Evolutionary conservation across 2,888 invertebrate genomes (phyloP).

Genomic region (Arrhopalites spinosus): DNA sequence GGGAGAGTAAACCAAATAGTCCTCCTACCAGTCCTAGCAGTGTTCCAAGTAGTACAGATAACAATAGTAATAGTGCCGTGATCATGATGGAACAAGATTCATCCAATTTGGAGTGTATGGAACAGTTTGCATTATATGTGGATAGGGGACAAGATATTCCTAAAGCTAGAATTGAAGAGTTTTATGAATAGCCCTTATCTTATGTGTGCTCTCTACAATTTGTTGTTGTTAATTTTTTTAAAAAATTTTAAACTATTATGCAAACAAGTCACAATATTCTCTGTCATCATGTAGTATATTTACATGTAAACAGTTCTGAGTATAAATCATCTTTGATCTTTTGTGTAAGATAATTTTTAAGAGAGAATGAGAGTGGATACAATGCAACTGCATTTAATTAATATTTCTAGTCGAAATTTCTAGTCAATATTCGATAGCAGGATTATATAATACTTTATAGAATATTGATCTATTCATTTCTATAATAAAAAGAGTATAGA

Average conservation of each 20-base stretch:
- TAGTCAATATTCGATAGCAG: not conserved
- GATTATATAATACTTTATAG: too few relatives aligned
- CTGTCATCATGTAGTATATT: not conserved
- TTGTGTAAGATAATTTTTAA: not conserved
- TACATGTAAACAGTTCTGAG: not conserved
- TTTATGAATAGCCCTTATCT: constrained; percentile 76
- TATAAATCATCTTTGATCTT: not conserved
- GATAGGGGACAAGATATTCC: constrained; percentile 69
- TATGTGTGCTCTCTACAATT: not conserved
- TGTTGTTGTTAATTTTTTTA: not conserved
- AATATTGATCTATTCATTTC: too few relatives aligned
- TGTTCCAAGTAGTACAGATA: constrained; percentile 1
- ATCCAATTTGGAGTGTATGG: constrained; percentile 80
- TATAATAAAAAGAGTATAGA: too few relatives aligned
- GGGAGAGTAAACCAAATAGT: constrained; percentile 21
- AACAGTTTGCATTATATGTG: constrained; percentile 85
- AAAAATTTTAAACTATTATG: not conserved
- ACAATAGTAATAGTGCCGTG: not conserved
- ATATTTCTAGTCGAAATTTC: not conserved
- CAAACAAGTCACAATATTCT: not conserved
- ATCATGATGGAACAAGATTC: constrained; percentile 59
- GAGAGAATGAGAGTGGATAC: not conserved
- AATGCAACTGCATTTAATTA: not conserved
- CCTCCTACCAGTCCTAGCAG: constrained; percentile 15
- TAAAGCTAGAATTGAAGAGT: constrained; percentile 83